Percentiles rank a stretch among this genome's conserved stretches.
Evolutionary conservation across 2,113 vertebrate species (phyloP).

Genomic region (Vidua chalybeata): DNA sequence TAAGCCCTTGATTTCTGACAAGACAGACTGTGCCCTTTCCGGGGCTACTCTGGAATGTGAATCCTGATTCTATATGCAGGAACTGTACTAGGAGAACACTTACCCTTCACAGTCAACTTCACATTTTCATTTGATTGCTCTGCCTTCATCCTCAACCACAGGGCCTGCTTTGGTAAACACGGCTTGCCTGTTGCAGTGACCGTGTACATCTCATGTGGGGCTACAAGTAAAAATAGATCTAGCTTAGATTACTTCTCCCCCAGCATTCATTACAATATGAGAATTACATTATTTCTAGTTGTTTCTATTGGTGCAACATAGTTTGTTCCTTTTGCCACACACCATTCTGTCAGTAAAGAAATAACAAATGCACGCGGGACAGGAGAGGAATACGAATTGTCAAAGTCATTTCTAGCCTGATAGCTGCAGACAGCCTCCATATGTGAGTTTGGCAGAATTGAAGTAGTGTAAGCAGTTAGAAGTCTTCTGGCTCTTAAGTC

Average conservation of each 20-base stretch:
- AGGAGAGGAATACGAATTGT: background rate
- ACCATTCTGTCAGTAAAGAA: background rate
- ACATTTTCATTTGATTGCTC: background rate
- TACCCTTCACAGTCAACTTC: fast-evolving
- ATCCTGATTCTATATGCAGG: background rate
- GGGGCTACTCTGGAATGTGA: background rate
- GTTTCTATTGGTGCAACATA: background rate
- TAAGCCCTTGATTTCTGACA: background rate
- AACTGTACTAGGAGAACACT: background rate
- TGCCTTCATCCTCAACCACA: background rate
- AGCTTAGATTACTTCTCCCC: background rate
- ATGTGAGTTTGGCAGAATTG: background rate
- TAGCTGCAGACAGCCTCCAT: background rate
- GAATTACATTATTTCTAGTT: background rate
- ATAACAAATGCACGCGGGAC: background rate
- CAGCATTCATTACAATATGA: background rate
- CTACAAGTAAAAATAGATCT: background rate
- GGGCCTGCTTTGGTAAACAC: background rate
- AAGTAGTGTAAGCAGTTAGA: background rate
- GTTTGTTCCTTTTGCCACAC: background rate
- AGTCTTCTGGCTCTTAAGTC: background rate
- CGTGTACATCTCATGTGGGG: background rate
- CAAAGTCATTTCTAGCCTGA: background rate
- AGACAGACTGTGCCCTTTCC: background rate
- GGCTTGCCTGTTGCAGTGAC: background rate